A percentile compares a stretch with the other conserved stretches of the same genome.
Evolutionary conservation across 2,888 invertebrate species (phyloP).

Genomic region (Vesta saturnalis): DNA sequence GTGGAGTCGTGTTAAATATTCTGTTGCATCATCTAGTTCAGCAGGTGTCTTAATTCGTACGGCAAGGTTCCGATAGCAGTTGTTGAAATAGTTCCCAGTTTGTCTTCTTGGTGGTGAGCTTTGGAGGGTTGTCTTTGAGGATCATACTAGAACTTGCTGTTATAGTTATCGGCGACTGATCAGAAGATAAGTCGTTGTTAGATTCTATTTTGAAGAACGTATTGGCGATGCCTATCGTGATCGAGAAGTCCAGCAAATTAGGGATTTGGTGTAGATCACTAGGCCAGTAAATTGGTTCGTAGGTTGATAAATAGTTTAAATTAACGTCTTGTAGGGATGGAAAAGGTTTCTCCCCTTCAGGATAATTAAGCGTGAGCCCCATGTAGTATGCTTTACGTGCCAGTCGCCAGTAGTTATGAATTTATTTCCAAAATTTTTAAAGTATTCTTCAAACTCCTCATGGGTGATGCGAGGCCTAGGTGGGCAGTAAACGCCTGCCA

Average conservation of each 20-base stretch:
- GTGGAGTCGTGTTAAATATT: conserved; percentile 4
- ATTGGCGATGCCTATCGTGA: conserved; percentile 9
- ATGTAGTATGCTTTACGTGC: conserved; percentile 7
- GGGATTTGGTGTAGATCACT: too few species aligned
- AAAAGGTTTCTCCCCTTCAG: background rate
- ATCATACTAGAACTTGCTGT: conserved; percentile 12
- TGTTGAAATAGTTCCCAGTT: conserved; percentile 11
- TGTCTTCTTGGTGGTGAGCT: conserved; percentile 8
- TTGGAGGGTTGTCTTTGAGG: conserved; percentile 7
- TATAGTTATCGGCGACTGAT: conserved; percentile 9
- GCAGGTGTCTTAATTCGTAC: conserved; percentile 10
- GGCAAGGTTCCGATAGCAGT: background rate
- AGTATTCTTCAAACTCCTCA: conserved; percentile 13
- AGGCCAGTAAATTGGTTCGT: too few species aligned
- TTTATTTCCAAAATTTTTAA: too few species aligned
- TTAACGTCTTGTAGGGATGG: too few species aligned
- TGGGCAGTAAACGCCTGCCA: conserved; percentile 10
- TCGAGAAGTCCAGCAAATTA: too few species aligned
- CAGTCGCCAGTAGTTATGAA: conserved; percentile 5
- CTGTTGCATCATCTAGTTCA: conserved; percentile 13
- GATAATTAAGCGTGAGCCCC: too few species aligned
- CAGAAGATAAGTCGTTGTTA: conserved; percentile 5
- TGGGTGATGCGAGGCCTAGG: background rate
- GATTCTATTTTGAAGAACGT: conserved; percentile 14
- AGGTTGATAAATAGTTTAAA: too few species aligned